phyloP scores from a whole-genome alignment of 2,888 invertebrate species.

The Drosophila subquinaria region DNA sequence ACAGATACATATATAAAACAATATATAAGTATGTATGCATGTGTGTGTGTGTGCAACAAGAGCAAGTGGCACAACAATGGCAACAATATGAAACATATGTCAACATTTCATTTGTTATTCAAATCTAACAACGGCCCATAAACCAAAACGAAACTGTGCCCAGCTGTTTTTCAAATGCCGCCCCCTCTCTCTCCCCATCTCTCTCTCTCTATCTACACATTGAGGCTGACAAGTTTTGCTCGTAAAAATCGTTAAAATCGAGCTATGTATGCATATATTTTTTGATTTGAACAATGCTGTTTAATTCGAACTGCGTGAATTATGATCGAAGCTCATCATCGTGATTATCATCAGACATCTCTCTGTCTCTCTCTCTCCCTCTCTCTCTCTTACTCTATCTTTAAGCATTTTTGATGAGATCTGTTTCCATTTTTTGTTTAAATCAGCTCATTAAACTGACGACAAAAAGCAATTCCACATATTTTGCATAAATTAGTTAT shows the following conservation, averaged over 20 bases:
- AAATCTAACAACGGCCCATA: conserved; percentile 68
- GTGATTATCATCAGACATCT: conserved; percentile 40
- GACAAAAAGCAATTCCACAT: conserved; percentile 53
- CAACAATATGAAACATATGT: conserved; percentile 81
- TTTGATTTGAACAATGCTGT: conserved; percentile 67
- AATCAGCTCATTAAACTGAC: conserved; percentile 47
- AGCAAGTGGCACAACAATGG: conserved; percentile 60
- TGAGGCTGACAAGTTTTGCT: conserved; percentile 36
- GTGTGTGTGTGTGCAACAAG: conserved; percentile 12
- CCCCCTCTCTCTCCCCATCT: not conserved
- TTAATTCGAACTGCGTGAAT: conserved; percentile 75
- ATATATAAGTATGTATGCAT: not conserved
- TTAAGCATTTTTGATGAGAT: conserved; percentile 11
- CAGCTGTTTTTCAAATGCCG: conserved; percentile 54
- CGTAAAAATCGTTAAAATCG: conserved; percentile 66
- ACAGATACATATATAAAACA: conserved; percentile 10
- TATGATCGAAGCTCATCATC: conserved; percentile 70
- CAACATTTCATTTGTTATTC: conserved; percentile 83
- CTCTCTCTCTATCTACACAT: not conserved
- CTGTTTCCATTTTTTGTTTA: conserved; percentile 9
- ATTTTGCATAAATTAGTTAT: conserved; percentile 72
- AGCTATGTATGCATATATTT: conserved; percentile 26
- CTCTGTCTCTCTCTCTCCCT: conserved; percentile 10
- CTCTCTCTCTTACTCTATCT: not conserved
- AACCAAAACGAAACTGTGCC: conserved; percentile 59